A percentile compares a stretch with the other conserved stretches of the same genome.
These are phyloP conservation scores for Adelosebastes latens DNA, from an alignment of 2,797 vertebrate species.

Conservation along the genomic window DNA sequence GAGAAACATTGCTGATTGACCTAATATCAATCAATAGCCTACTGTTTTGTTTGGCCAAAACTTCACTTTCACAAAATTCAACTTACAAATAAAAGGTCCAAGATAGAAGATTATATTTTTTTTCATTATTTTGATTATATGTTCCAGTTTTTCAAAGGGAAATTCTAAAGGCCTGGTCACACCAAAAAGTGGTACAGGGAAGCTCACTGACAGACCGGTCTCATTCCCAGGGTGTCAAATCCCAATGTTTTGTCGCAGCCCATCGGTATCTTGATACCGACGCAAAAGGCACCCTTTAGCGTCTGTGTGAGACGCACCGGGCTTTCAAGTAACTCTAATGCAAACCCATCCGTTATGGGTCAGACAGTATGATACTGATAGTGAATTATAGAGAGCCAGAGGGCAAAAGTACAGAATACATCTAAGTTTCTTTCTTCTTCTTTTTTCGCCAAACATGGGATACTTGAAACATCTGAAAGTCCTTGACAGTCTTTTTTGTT, in stretches of 20 bases:
- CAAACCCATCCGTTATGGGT: background rate
- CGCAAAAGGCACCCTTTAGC: background rate
- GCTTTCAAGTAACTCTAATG: no score
- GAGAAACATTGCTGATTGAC: background rate
- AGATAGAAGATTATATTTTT: no score
- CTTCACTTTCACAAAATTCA: background rate
- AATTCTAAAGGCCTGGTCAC: no score
- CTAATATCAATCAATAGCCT: background rate
- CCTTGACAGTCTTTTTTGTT: slow-evolving; percentile 37
- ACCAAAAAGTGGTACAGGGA: no score
- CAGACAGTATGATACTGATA: background rate
- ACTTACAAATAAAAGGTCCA: no score
- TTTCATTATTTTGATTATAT: background rate
- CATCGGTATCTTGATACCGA: no score
- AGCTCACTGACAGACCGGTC: no score
- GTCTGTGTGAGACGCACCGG: rapidly evolving
- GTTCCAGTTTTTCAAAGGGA: background rate
- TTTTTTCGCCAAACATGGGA: background rate
- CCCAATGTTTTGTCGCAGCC: no score
- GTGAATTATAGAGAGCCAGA: background rate
- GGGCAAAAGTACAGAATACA: background rate
- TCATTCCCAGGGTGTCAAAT: no score
- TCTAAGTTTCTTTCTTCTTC: background rate
- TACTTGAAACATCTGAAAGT: slow-evolving; percentile 33
- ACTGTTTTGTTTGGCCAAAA: background rate